Evolutionary conservation across 2,113 vertebrate genomes (phyloP).

Genomic region (Heliornis fulica): DNA sequence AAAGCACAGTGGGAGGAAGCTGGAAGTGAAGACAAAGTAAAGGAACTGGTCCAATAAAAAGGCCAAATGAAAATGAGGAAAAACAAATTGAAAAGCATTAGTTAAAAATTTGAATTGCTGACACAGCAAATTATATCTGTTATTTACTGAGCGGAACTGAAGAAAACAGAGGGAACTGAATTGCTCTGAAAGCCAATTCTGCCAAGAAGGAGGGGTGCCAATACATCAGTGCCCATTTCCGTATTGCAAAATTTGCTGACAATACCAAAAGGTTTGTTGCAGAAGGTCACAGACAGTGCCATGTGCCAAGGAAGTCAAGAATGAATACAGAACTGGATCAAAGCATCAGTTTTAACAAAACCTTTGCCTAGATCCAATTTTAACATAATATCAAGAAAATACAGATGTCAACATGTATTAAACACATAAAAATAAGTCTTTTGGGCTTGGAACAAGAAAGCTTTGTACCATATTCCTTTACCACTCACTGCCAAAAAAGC

Average conservation of each 20-base stretch:
- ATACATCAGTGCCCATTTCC: not conserved
- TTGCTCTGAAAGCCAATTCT: not conserved
- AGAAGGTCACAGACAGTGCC: not conserved
- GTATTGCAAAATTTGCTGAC: not conserved
- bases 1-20: not conserved
- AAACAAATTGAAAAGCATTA: not conserved
- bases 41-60: slow-evolving; percentile 28
- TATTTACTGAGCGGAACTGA: not conserved
- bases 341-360: slow-evolving; percentile 43
- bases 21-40: slow-evolving; percentile 26
- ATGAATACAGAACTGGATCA: not conserved
- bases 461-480: not conserved
- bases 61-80: not conserved
- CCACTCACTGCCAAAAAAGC: not conserved
- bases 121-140: not conserved
- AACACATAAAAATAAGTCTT: slow-evolving; percentile 1
- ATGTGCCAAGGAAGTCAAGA: not conserved
- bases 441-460: not conserved
- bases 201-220: not conserved
- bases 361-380: not conserved
- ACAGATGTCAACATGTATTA: slow-evolving; percentile 31
- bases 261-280: not conserved
- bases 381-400: slow-evolving; percentile 5
- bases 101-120: slow-evolving; percentile 9
- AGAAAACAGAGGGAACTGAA: not conserved